Evolutionary conservation across 1,140 invertebrate species (phyloP).

Genomic region (Megalopta genalis): DNA sequence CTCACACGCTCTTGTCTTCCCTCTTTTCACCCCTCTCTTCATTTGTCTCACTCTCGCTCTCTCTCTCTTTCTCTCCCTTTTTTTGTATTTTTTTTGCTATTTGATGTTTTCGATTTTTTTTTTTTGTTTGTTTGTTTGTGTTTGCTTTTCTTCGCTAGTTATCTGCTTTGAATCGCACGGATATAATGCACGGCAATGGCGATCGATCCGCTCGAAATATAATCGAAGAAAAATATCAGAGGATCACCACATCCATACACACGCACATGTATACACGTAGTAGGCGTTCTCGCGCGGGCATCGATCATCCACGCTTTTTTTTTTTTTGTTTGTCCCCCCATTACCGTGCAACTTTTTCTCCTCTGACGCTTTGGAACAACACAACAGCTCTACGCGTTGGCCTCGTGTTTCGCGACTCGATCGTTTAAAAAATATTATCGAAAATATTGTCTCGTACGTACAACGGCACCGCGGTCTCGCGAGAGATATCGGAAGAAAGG

Average conservation of each 20-base stretch:
- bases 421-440: conserved; percentile 68
- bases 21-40: background rate
- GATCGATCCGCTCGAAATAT: background rate
- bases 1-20: conserved; percentile 25
- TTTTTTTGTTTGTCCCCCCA: conserved; percentile 7
- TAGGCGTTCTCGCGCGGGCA: conserved; percentile 1
- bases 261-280: conserved; percentile 7
- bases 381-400: conserved; percentile 58
- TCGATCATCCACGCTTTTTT: conserved; percentile 14
- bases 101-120: conserved; percentile 13
- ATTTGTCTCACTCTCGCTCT: background rate
- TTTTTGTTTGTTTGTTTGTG: conserved; percentile 18
- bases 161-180: conserved; percentile 17
- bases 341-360: conserved; percentile 35
- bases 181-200: conserved; percentile 28
- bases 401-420: conserved; percentile 64
- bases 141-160: conserved; percentile 1
- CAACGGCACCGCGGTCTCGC: conserved; percentile 54
- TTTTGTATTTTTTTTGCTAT: conserved; percentile 1
- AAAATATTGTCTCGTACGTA: conserved; percentile 67
- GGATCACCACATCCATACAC: conserved; percentile 14
- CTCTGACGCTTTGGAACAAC: conserved; percentile 56
- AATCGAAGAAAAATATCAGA: conserved; percentile 35
- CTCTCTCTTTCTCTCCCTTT: background rate
- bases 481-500: conserved; percentile 29